Evolutionary conservation across 2,797 vertebrate genomes (phyloP).

Genomic region (Enteromius thamalakanensis): DNA sequence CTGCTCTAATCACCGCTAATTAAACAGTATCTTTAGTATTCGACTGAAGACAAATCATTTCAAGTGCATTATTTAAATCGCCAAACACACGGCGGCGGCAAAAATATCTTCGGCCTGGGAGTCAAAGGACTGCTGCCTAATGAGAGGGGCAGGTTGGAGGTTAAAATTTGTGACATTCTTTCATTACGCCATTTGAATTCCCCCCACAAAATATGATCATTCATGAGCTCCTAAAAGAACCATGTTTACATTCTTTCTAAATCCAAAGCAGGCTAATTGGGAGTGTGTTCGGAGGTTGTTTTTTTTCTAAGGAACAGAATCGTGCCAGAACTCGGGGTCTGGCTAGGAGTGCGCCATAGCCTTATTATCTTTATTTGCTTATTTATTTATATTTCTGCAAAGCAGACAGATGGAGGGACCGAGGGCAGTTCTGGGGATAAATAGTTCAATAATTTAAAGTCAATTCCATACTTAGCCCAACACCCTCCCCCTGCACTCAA

Average conservation of each 20-base stretch:
- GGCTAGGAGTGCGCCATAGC: constrained; percentile 60
- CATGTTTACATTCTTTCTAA: constrained; percentile 15
- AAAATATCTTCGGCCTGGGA: background rate
- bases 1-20: constrained; percentile 18
- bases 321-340: constrained; percentile 67
- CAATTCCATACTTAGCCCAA: constrained; percentile 60
- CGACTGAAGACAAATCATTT: constrained; percentile 4
- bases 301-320: constrained; percentile 44
- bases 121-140: constrained; percentile 2
- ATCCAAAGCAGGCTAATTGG: constrained; percentile 46
- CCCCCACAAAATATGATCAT: constrained; percentile 13
- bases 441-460: constrained; percentile 75
- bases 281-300: background rate
- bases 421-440: constrained; percentile 64
- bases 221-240: background rate
- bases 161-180: constrained; percentile 6
- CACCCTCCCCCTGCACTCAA: constrained; percentile 67
- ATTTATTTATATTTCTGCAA: constrained; percentile 61
- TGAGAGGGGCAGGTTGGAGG: constrained; percentile 22
- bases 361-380: constrained; percentile 55
- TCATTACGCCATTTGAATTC: constrained; percentile 19
- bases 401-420: constrained; percentile 64
- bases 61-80: constrained; percentile 3
- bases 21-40: constrained; percentile 13
- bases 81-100: background rate